phyloP scores from a whole-genome alignment of 2,888 invertebrate species.

The Notodonta ziczac region DNA sequence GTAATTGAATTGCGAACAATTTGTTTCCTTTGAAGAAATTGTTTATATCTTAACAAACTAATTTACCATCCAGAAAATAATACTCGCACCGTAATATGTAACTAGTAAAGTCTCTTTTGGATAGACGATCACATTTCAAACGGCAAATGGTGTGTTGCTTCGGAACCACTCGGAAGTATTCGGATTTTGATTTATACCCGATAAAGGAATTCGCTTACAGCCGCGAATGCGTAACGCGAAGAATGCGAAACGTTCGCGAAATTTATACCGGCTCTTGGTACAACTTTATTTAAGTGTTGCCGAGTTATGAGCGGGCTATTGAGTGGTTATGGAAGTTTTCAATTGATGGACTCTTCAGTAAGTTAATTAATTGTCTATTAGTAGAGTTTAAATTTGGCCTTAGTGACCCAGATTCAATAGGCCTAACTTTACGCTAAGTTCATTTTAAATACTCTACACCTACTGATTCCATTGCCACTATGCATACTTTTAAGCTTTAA shows the following conservation, averaged over 20 bases:
- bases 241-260: constrained; percentile 27
- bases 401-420: not conserved
- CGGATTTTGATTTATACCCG: constrained; percentile 49
- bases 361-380: not conserved
- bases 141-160: constrained; percentile 16
- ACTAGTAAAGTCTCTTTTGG: constrained; percentile 21
- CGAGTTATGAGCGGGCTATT: constrained; percentile 6
- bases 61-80: constrained; percentile 1
- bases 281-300: constrained; percentile 25
- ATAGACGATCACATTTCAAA: constrained; percentile 11
- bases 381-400: not conserved
- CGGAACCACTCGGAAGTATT: constrained; percentile 37
- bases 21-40: constrained; percentile 65
- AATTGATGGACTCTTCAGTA: not conserved
- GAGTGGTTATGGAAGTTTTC: constrained; percentile 2
- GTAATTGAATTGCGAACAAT: constrained; percentile 64
- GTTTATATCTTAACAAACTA: constrained; percentile 51
- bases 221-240: constrained; percentile 38
- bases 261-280: constrained; percentile 42
- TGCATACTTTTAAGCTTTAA: no score
- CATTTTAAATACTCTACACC: no score
- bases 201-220: constrained; percentile 44
- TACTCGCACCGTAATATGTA: constrained; percentile 11
- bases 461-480: no score
- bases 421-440: no score